Conservation (phyloP, 2,113 vertebrate species). For the Syngnathoides biaculeatus region DNA sequence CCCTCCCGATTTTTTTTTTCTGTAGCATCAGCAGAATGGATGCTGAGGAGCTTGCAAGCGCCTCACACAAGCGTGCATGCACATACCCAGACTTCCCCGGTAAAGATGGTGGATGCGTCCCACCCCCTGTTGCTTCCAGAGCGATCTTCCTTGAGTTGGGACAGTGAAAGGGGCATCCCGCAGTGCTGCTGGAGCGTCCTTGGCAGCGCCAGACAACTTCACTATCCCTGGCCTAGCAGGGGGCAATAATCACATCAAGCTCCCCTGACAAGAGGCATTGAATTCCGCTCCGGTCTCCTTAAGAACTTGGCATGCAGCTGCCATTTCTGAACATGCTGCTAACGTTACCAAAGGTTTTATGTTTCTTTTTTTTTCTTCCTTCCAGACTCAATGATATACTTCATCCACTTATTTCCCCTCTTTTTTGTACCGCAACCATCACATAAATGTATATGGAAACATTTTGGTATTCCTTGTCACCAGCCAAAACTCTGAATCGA, state of each 20-base stretch:
- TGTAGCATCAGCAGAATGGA: slow-evolving; percentile 14
- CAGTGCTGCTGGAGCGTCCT: slow-evolving; percentile 60
- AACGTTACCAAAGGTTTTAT: slow-evolving; percentile 70
- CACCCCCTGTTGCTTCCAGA: slow-evolving; percentile 58
- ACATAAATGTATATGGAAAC: slow-evolving; percentile 28
- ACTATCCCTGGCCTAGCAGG: slow-evolving; percentile 69
- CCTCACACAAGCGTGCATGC: slow-evolving; percentile 46
- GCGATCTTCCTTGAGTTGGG: slow-evolving; percentile 51
- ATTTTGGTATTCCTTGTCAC: slow-evolving; percentile 40
- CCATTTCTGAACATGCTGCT: slow-evolving; percentile 56
- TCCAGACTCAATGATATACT: slow-evolving; percentile 17
- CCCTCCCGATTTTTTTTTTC: slow-evolving; percentile 3
- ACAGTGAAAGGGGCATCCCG: slow-evolving; percentile 57
- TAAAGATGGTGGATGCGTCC: slow-evolving; percentile 53
- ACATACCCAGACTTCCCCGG: slow-evolving; percentile 32
- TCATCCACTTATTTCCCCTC: slow-evolving; percentile 13
- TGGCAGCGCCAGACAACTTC: slow-evolving; percentile 70
- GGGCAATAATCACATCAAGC: slow-evolving; percentile 78
- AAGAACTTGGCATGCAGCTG: slow-evolving; percentile 68
- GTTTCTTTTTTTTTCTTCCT: slow-evolving; percentile 48
- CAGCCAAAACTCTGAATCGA: slow-evolving; percentile 38
- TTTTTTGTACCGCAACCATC: not conserved
- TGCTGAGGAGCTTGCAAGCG: slow-evolving; percentile 15
- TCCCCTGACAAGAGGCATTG: slow-evolving; percentile 72
- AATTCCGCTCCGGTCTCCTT: slow-evolving; percentile 69